A percentile compares a stretch with the other conserved stretches of the same genome.
Conservation (phyloP, 2,888 invertebrate species). For the Drosophila algonquin region DNA sequence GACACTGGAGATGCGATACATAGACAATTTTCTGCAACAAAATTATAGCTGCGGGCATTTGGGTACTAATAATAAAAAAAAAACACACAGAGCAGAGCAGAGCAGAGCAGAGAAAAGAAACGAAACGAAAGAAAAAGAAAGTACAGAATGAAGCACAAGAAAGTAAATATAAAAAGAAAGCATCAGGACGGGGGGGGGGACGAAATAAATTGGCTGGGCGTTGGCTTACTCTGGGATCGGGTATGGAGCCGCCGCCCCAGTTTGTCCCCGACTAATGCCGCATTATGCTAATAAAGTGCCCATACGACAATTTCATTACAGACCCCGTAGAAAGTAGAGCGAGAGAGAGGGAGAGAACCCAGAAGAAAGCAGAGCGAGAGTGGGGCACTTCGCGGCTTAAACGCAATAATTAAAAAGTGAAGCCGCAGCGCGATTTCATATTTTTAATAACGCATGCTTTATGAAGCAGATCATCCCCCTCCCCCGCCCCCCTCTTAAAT, state of each 20-base stretch:
- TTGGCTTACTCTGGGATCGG: slow-evolving; percentile 16
- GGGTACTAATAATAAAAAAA: slow-evolving; percentile 59
- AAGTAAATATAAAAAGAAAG: slow-evolving; percentile 41
- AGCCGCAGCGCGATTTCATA: slow-evolving; percentile 17
- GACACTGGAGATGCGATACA: slow-evolving; percentile 52
- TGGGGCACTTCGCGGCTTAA: slow-evolving; percentile 16
- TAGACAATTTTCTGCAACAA: slow-evolving; percentile 64
- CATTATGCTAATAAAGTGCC: slow-evolving; percentile 70
- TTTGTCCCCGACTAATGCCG: slow-evolving; percentile 35
- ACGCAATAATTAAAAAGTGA: slow-evolving; percentile 64
- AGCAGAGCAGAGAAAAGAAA: slow-evolving; percentile 28
- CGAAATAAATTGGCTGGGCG: slow-evolving; percentile 47
- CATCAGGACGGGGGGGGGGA: neutral
- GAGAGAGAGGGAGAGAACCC: neutral
- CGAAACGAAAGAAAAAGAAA: slow-evolving; percentile 37
- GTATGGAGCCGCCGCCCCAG: neutral
- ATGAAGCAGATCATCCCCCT: slow-evolving; percentile 6
- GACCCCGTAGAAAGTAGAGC: neutral
- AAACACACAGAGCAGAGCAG: slow-evolving; percentile 22
- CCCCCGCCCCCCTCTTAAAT: slow-evolving; percentile 10
- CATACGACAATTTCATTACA: slow-evolving; percentile 71
- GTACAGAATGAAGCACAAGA: slow-evolving; percentile 37
- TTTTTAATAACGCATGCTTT: slow-evolving; percentile 37
- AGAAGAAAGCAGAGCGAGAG: too few relatives aligned
- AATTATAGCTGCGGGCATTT: slow-evolving; percentile 71